These are phyloP conservation scores for Heloderma charlesbogerti DNA, from an alignment of 2,113 vertebrate genomes.

Conservation along the genomic window DNA sequence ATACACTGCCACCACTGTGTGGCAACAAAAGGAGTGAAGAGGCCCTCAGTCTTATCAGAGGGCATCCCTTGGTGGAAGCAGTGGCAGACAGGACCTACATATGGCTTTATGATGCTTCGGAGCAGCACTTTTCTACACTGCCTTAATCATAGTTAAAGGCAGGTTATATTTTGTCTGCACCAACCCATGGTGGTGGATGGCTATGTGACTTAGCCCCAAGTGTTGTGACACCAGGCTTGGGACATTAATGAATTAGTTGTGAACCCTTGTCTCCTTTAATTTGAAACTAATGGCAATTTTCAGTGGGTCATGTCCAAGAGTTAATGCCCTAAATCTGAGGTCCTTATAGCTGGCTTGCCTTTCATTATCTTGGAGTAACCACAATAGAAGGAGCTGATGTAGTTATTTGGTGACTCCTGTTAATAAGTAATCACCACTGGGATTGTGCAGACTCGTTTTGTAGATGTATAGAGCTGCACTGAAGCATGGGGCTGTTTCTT, in stretches of 20 bases:
- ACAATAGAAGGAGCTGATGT: constrained; percentile 65
- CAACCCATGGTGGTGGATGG: accelerated
- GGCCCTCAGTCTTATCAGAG: too few species aligned
- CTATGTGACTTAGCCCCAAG: accelerated
- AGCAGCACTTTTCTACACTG: neutral
- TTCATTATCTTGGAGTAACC: constrained; percentile 69
- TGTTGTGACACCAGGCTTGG: accelerated
- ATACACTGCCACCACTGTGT: neutral
- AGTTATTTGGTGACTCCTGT: constrained; percentile 70
- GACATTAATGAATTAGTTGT: neutral
- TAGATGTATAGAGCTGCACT: constrained; percentile 74
- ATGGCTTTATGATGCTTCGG: neutral
- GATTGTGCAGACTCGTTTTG: constrained; percentile 70
- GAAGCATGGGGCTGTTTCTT: constrained; percentile 66
- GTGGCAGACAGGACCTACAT: neutral
- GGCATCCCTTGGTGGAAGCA: neutral
- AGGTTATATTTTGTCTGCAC: neutral
- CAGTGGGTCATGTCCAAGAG: constrained; percentile 57
- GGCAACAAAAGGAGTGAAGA: neutral
- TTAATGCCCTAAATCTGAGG: constrained; percentile 69
- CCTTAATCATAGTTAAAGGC: neutral
- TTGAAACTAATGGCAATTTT: constrained; percentile 29
- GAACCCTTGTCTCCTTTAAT: neutral
- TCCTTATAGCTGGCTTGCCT: constrained; percentile 72
- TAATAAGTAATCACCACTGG: constrained; percentile 75